Evolutionary conservation across 1,140 invertebrate species (phyloP), one percentile per base, ranked within the genome.

Genomic region (Drosophila orosa): DNA sequence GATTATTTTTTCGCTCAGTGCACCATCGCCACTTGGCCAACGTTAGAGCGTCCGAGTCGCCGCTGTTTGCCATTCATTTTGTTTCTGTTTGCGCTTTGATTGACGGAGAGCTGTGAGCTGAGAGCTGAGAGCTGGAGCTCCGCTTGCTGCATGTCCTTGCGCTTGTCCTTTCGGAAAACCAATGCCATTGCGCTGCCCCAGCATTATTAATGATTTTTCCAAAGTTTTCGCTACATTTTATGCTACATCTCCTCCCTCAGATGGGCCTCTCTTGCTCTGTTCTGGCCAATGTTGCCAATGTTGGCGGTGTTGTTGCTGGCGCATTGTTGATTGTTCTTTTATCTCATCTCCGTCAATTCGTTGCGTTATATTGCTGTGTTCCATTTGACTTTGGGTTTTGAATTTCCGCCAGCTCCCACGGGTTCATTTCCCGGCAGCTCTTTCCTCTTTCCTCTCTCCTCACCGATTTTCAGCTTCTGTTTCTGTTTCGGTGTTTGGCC

Each of bases 221-320:
- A 89, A 89, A 89, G 84, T 89, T 89, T 89, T 89, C 84, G 84
- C 80, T 89, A 89, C 84, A 87, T 89, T 87, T 87, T 87, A 89
- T 87, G 76, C 76, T 87, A 79, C 79, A 83, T 87, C 83, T 77
- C 76, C 66, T 69, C 56, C 44, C 31, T 63, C 75, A 62, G 66
- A 50, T 48, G 74, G 48, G 29, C 45, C 57, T 37, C 57, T 65
- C 40, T 19, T 33, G 29, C 17, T 8, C 17, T 8, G 19, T 55
- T 54, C 27, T 42, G 40, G 40, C 50, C 50, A 54, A 31, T 56
- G 24, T 40, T 54, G 52, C n/a, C 40, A 17, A 27, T 74, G 29
- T 35, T 55, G 24, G 19, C 22, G 45, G 12, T 78, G 22, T 37
- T 80, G 69, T 82, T 86, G 69, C 27, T 82, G 61, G 54, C 68